phyloP scores from a whole-genome alignment of 2,888 invertebrate genomes.

The Drosophila mulleri region DNA sequence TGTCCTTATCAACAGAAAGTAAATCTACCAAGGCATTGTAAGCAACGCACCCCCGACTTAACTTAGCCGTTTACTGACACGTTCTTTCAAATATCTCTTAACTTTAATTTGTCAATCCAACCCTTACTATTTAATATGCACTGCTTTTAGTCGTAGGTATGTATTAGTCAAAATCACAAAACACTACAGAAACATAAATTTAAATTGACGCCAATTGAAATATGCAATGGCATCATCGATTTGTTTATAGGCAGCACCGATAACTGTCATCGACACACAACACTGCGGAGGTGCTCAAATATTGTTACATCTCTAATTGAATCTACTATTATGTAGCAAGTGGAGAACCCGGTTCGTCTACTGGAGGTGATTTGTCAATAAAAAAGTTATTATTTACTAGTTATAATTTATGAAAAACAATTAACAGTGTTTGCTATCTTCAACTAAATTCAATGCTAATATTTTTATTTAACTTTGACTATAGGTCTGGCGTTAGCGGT shows the following conservation, averaged over 20 bases:
- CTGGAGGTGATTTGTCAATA: slow-evolving; percentile 4
- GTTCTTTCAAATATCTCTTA: neutral
- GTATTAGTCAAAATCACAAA: neutral
- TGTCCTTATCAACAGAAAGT: neutral
- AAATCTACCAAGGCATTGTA: neutral
- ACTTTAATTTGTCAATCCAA: neutral
- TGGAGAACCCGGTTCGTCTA: neutral
- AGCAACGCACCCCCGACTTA: neutral
- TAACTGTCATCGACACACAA: neutral
- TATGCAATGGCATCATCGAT: neutral
- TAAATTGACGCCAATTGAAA: neutral
- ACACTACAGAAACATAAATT: neutral
- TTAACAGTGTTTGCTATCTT: neutral
- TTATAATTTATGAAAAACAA: neutral
- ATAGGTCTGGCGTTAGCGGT: neutral
- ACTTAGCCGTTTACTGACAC: neutral
- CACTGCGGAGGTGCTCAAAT: neutral
- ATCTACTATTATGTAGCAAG: slow-evolving; percentile 6
- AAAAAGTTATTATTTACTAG: neutral
- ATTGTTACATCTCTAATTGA: neutral
- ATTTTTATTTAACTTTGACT: neutral
- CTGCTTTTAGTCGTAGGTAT: neutral
- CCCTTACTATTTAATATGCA: neutral
- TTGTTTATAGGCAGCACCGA: neutral
- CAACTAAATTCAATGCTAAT: neutral